Percentiles rank a stretch among this genome's conserved stretches.
phyloP scores from a whole-genome alignment of 2,888 invertebrate genomes.

The Magallana nippona region DNA sequence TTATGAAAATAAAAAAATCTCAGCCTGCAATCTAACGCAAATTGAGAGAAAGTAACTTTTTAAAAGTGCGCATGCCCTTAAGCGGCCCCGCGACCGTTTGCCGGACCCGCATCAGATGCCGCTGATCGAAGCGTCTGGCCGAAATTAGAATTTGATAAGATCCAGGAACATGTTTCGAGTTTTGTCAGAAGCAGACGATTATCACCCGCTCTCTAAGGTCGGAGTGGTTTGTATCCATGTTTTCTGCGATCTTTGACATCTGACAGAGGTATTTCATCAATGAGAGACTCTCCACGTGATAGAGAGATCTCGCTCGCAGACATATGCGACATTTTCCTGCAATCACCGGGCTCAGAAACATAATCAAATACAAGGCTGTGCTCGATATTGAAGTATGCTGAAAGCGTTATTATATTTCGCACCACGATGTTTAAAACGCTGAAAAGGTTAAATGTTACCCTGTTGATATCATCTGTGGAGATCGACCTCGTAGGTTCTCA shows the following conservation, averaged over 20 bases:
- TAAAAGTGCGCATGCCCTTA: slow-evolving; percentile 14
- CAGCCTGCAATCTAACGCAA: too few relatives aligned
- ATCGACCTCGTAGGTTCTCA: too few relatives aligned
- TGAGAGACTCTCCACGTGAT: neutral
- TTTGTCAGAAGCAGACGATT: neutral
- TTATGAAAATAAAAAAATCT: too few relatives aligned
- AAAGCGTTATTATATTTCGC: too few relatives aligned
- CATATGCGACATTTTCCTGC: slow-evolving; percentile 1
- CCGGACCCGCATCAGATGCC: slow-evolving; percentile 13
- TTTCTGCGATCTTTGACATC: neutral
- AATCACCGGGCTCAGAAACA: neutral
- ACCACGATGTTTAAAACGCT: too few relatives aligned
- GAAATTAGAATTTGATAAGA: neutral
- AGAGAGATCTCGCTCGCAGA: neutral
- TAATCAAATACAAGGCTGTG: too few relatives aligned
- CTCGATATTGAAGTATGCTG: too few relatives aligned
- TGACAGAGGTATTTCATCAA: slow-evolving; percentile 20
- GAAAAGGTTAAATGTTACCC: too few relatives aligned
- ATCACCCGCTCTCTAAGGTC: neutral
- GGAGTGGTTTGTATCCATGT: neutral
- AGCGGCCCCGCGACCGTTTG: neutral
- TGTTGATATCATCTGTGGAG: too few relatives aligned
- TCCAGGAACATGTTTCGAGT: neutral
- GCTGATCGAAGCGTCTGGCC: slow-evolving; percentile 11
- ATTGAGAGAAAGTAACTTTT: too few relatives aligned